Evolutionary conservation across 2,113 vertebrate genomes (phyloP), one percentile per base, ranked within the genome.

Genomic region (Syngnathus scovelli): DNA sequence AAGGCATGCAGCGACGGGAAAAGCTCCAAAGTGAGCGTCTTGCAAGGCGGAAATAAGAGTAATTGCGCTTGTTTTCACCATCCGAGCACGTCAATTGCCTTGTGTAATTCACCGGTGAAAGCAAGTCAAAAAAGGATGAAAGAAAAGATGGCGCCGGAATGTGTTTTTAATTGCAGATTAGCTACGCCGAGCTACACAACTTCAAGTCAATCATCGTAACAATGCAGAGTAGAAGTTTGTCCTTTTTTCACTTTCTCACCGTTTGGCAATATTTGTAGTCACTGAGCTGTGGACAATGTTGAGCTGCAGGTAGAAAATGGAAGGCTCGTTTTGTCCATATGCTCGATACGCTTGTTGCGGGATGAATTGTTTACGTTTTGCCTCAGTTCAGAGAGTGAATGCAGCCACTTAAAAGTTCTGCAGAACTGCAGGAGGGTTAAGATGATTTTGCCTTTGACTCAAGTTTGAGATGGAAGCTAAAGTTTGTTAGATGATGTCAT

Each of bases 11-110:
- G 27, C 27, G 27, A 33, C 18, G 19, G 21, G 54, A 76, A 23
- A 61, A 36, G 33, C 55, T 56, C 33, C 21, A 2, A 33, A 37
- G 33, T 37, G 27, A 63, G 65, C 62, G 41, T 58, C 38, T 18
- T 67, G 81, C 84, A 68, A 64, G 72, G 70, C 51, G 66, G 61
- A 78, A 74, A 74, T 72, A 75, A 81, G 74, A 65, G 69, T 72
- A 69, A 79, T 81, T 83, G 54, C 72, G 67, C 80, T 83, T 85
- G 76, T 87, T 86, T 79, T 83, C 70, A 80, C 81, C 69, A 68
- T 66, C 69, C 65, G 61, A 85, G 78, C 83, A 85, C 81, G 75
- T 75, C 69, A 83, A 86, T 82, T 76, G 75, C 69, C 68, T 80
- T 74, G 67, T 82, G 67, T 82, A 82, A 83, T 80, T 79, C 77